Percentiles rank a stretch among this genome's conserved stretches.
These are phyloP conservation scores for Parelbella ahira DNA, from an alignment of 2,888 invertebrate species.

Conservation along the genomic window DNA sequence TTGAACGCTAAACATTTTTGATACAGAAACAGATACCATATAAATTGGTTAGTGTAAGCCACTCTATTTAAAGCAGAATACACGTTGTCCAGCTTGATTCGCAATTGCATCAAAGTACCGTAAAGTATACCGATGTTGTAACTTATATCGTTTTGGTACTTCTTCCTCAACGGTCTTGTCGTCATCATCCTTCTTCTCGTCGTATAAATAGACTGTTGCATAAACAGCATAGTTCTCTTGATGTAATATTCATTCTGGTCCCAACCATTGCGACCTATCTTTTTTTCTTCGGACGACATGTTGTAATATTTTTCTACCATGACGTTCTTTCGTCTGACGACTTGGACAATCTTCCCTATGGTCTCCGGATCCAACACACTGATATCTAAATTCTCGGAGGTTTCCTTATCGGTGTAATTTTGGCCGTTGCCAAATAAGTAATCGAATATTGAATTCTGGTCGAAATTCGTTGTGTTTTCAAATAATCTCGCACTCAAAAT, in stretches of 20 bases:
- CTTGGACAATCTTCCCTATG: constrained; percentile 28
- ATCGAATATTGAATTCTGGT: constrained; percentile 28
- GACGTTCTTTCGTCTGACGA: constrained; percentile 25
- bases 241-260: not conserved
- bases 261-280: not conserved
- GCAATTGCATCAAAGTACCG: constrained; percentile 36
- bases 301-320: not conserved
- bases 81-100: constrained; percentile 39
- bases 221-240: constrained; percentile 30
- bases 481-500: not conserved
- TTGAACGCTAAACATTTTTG: constrained; percentile 39
- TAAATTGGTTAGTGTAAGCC: constrained; percentile 27
- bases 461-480: constrained; percentile 3
- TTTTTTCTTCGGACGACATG: not conserved
- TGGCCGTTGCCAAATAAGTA: constrained; percentile 27
- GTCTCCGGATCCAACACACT: constrained; percentile 31
- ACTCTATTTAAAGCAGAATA: constrained; percentile 29
- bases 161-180: constrained; percentile 32
- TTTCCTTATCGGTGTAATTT: not conserved
- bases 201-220: constrained; percentile 42
- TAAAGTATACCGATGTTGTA: constrained; percentile 40
- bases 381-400: constrained; percentile 28
- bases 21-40: constrained; percentile 42
- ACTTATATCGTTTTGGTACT: not conserved
- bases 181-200: constrained; percentile 36